phyloP scores from a whole-genome alignment of 2,797 vertebrate genomes.

The Florisuga fusca region DNA sequence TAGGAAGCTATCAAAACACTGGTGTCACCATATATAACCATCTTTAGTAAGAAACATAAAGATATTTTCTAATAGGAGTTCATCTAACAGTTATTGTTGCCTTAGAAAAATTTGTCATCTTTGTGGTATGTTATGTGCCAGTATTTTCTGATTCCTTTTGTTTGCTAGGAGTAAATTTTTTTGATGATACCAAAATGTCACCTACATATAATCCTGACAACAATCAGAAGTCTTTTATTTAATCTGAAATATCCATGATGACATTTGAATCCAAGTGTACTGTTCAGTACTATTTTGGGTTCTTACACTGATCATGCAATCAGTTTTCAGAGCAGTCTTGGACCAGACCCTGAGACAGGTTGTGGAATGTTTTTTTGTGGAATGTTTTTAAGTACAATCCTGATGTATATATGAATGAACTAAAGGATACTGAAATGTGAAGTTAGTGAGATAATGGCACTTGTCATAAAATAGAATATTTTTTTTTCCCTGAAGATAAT shows the following conservation, averaged over 20 bases:
- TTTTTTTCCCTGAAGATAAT: background rate
- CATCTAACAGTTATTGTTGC: background rate
- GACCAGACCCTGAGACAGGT: rapidly evolving
- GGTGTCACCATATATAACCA: background rate
- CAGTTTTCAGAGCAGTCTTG: background rate
- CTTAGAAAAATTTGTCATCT: background rate
- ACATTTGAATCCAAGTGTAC: background rate
- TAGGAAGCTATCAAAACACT: background rate
- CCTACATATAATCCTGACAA: background rate
- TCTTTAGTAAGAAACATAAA: background rate
- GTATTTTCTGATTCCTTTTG: background rate
- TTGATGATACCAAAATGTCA: background rate
- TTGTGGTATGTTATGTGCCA: background rate
- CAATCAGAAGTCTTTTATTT: background rate
- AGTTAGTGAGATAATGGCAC: background rate
- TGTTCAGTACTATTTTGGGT: background rate
- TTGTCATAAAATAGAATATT: background rate
- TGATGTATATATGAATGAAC: background rate
- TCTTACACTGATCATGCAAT: background rate
- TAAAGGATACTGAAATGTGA: background rate
- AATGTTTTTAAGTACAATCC: background rate
- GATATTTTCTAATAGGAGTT: background rate
- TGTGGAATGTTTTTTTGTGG: background rate
- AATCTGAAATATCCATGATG: background rate
- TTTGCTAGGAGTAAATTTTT: background rate